A percentile compares a stretch with the other conserved stretches of the same genome.
Evolutionary conservation across 1,140 invertebrate genomes (phyloP).

Genomic region (Scaptodrosophila lebanonensis): DNA sequence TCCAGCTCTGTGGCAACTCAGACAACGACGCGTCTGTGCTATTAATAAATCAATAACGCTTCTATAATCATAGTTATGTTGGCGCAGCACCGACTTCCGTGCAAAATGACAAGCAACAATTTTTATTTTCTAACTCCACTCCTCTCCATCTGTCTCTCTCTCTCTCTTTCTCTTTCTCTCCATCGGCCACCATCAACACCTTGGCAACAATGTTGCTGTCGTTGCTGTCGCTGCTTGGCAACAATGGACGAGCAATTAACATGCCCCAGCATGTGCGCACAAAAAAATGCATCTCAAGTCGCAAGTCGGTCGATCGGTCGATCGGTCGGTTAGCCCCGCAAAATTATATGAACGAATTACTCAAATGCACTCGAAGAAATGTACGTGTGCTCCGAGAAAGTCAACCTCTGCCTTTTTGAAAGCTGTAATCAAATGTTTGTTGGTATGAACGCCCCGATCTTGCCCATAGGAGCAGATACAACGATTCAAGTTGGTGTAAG

Average conservation of each 20-base stretch:
- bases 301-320: no score
- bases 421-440: no score
- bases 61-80: conserved; percentile 46
- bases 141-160: not conserved
- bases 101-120: conserved; percentile 65
- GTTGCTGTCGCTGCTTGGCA: not conserved
- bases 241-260: conserved; percentile 45
- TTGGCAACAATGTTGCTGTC: conserved; percentile 55
- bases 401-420: no score
- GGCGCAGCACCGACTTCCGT: conserved; percentile 40
- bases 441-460: no score
- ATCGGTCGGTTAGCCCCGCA: no score
- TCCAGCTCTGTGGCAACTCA: not conserved
- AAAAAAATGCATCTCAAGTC: conserved; percentile 8
- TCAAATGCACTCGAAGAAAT: no score
- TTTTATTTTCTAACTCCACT: conserved; percentile 19
- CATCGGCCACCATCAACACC: conserved; percentile 41
- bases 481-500: no score
- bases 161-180: not conserved
- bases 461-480: no score
- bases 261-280: conserved; percentile 23
- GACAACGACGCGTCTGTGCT: conserved; percentile 27
- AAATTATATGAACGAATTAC: no score
- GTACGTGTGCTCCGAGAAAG: no score
- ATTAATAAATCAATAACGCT: conserved; percentile 74